Conservation (phyloP, 2,888 invertebrate species). For the Clitarchus hookeri region DNA sequence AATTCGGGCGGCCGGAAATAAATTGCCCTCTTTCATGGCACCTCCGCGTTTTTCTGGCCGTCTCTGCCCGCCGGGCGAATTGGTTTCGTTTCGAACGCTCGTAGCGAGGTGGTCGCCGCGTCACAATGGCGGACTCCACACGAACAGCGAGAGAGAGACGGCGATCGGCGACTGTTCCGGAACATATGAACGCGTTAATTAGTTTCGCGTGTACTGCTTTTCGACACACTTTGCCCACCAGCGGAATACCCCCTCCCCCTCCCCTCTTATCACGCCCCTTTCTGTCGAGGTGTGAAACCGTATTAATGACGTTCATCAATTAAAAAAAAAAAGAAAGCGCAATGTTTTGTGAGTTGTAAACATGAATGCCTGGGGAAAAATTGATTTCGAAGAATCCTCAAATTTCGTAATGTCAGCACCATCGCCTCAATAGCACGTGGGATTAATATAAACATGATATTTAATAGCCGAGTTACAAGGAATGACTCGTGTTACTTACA, state of each 20-base stretch:
- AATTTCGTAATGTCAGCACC: no score
- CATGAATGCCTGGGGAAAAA: no score
- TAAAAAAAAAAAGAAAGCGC: no score
- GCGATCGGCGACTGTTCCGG: neutral
- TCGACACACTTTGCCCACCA: neutral
- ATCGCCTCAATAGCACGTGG: no score
- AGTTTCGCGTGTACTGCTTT: neutral
- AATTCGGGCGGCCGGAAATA: neutral
- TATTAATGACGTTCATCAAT: no score
- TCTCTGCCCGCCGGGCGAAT: neutral
- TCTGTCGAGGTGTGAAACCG: no score
- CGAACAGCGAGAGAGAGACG: neutral
- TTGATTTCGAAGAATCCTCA: no score
- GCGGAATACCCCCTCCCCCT: neutral
- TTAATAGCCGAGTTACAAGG: no score
- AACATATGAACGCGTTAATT: neutral
- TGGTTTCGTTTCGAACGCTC: conserved; percentile 6
- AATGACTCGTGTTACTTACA: no score
- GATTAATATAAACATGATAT: no score
- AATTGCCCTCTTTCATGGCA: neutral
- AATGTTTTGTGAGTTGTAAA: no score
- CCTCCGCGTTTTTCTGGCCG: neutral
- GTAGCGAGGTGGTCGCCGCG: neutral
- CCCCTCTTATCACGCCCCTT: no score
- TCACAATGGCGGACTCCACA: neutral